Evolutionary conservation across 2,797 vertebrate species (phyloP).

Genomic region (Strix occidentalis): DNA sequence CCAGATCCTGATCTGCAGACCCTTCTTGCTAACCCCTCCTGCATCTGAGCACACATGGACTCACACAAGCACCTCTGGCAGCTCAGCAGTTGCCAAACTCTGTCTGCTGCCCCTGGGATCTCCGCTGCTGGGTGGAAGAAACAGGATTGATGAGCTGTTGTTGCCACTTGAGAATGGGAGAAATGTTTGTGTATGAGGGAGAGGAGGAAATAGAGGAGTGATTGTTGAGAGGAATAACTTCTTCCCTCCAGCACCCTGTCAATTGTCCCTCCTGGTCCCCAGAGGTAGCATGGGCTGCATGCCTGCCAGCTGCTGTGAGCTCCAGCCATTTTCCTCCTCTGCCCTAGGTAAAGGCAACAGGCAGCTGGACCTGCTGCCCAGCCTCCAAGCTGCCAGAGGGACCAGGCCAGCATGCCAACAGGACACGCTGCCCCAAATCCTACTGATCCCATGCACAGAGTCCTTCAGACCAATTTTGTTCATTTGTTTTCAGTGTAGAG

Average conservation of each 20-base stretch:
- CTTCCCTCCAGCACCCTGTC: not conserved
- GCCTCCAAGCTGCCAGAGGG: not conserved
- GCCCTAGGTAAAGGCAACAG: not conserved
- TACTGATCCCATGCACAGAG: not conserved
- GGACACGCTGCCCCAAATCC: not conserved
- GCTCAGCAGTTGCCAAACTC: not conserved
- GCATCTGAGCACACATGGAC: fast-evolving
- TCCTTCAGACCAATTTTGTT: not conserved
- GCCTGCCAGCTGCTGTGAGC: not conserved
- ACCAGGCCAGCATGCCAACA: not conserved
- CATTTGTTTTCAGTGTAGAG: not conserved
- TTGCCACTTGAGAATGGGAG: not conserved
- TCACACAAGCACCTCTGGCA: not conserved
- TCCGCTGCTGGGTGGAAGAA: not conserved
- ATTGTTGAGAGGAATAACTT: not conserved
- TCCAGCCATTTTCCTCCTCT: not conserved
- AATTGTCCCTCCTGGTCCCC: not conserved
- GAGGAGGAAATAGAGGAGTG: not conserved
- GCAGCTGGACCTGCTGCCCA: not conserved
- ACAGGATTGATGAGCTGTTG: not conserved
- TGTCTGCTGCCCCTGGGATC: not conserved
- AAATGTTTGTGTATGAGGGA: not conserved
- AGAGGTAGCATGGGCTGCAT: not conserved
- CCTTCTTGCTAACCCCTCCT: not conserved
- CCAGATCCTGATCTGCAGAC: not conserved